phyloP scores from a whole-genome alignment of 2,113 vertebrate genomes.

The Picathartes gymnocephalus region DNA sequence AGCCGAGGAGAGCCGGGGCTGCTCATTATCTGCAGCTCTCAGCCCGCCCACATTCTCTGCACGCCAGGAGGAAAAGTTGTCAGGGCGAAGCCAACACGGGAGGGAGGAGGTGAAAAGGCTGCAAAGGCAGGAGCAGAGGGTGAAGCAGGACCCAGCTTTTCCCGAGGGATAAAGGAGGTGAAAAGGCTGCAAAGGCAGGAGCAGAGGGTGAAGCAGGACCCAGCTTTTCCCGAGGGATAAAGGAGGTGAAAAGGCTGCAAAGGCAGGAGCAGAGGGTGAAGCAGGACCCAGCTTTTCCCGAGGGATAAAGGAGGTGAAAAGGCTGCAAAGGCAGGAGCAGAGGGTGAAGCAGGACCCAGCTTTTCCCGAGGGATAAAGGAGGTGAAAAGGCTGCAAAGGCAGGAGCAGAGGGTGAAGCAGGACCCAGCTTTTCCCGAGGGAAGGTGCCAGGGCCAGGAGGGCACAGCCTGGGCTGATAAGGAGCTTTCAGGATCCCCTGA shows the following conservation, averaged over 20 bases:
- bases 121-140: not conserved
- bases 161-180: no score
- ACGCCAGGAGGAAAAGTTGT: not conserved
- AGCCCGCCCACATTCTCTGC: conserved; percentile 43
- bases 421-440: not conserved
- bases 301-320: not conserved
- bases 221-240: no score
- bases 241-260: no score
- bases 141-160: no score
- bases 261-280: no score
- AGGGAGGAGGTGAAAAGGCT: not conserved
- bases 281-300: no score
- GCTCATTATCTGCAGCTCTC: conserved; percentile 36
- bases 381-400: not conserved
- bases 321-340: not conserved
- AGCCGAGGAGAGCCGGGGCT: not conserved
- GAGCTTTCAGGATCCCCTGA: not conserved
- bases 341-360: not conserved
- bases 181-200: no score
- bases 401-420: not conserved
- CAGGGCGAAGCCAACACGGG: not conserved
- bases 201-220: no score
- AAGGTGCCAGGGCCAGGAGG: not conserved
- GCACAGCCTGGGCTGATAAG: not conserved
- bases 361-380: not conserved